Conservation (phyloP, 2,888 invertebrate species). For the Andrena hattorfiana region DNA sequence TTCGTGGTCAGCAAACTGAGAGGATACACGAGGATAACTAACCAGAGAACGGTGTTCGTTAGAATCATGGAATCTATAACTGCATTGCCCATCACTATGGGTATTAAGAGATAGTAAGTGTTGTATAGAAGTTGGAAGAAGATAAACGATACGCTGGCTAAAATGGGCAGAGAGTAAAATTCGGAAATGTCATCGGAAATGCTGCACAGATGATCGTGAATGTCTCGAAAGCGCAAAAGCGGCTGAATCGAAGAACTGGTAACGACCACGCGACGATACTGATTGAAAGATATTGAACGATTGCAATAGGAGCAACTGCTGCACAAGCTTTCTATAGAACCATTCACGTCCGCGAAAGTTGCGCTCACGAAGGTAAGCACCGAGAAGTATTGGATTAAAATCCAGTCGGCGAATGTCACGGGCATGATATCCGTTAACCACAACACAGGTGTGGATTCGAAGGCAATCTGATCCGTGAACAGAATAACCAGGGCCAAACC, state of each 20-base stretch:
- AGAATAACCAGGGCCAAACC: not conserved
- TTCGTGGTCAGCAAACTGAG: constrained; percentile 49
- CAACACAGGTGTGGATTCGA: not conserved
- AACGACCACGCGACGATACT: constrained; percentile 25
- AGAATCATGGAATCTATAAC: not conserved
- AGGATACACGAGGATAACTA: constrained; percentile 30
- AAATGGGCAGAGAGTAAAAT: constrained; percentile 62
- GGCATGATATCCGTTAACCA: constrained; percentile 43
- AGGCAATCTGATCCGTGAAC: constrained; percentile 1
- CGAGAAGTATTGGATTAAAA: constrained; percentile 62
- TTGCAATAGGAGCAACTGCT: not conserved
- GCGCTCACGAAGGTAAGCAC: constrained; percentile 39
- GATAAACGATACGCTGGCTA: constrained; percentile 29
- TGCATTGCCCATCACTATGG: not conserved
- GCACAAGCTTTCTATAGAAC: constrained; percentile 5
- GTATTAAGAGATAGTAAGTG: constrained; percentile 48
- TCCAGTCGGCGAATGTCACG: constrained; percentile 30
- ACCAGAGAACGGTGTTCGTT: constrained; percentile 19
- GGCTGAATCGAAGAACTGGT: constrained; percentile 20
- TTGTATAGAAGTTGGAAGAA: constrained; percentile 59
- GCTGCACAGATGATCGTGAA: constrained; percentile 59
- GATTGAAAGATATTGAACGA: not conserved
- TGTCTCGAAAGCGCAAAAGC: constrained; percentile 45
- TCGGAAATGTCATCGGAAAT: constrained; percentile 56
- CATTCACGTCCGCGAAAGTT: constrained; percentile 59